A percentile compares a stretch with the other conserved stretches of the same genome.
Evolutionary conservation across 2,797 vertebrate genomes (phyloP).

Genomic region (Ispidina lecontei): DNA sequence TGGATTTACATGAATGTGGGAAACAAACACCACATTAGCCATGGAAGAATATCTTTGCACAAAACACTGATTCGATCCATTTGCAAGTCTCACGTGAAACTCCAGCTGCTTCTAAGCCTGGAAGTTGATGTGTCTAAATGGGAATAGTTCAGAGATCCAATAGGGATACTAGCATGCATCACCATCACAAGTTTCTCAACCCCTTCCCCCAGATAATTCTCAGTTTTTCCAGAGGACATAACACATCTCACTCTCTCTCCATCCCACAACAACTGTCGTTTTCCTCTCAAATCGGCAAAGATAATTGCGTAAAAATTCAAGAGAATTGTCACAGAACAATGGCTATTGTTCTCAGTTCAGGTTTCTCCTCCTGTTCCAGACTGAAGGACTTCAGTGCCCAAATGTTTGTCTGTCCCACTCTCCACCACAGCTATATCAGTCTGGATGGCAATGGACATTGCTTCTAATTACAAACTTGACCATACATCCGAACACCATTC

Average conservation of each 20-base stretch:
- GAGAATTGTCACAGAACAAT: not conserved
- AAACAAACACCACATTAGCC: not conserved
- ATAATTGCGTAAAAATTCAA: not conserved
- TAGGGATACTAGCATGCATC: not conserved
- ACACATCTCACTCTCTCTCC: not conserved
- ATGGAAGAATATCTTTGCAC: not conserved
- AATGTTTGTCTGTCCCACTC: not conserved
- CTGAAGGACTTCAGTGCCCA: not conserved
- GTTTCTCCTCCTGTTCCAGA: not conserved
- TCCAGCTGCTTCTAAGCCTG: not conserved
- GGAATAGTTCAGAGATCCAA: not conserved
- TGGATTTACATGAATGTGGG: not conserved
- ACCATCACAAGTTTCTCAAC: not conserved
- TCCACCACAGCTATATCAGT: not conserved
- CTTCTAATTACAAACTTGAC: not conserved
- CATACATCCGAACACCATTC: not conserved
- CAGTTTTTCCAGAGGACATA: not conserved
- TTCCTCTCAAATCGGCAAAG: not conserved
- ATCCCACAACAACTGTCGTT: not conserved
- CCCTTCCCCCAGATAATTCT: not conserved
- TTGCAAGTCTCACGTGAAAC: not conserved
- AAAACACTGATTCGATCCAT: not conserved
- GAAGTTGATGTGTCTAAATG: not conserved
- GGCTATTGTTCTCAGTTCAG: not conserved
- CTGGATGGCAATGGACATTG: not conserved